phyloP scores from a whole-genome alignment of 2,888 invertebrate species.

The Ochropleura plecta region DNA sequence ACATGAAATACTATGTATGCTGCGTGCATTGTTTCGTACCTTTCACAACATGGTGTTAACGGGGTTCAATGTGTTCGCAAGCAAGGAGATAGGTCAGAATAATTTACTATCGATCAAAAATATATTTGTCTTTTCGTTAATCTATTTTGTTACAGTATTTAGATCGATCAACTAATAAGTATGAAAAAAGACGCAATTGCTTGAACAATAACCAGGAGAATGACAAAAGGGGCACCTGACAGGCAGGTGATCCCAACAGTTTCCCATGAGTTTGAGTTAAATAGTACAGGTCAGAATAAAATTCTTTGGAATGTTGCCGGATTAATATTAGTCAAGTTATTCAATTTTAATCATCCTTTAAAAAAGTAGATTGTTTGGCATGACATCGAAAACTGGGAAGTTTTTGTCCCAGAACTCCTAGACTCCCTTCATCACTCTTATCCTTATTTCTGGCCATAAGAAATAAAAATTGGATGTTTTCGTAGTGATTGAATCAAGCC shows the following conservation, averaged over 20 bases:
- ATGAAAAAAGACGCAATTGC: neutral
- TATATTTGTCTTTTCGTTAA: conserved; percentile 5
- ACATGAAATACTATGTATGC: conserved; percentile 38
- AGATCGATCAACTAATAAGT: neutral
- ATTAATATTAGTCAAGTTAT: neutral
- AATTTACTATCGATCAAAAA: conserved; percentile 33
- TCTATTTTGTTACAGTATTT: neutral
- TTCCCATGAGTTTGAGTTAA: conserved; percentile 2
- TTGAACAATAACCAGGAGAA: neutral
- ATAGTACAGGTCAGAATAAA: conserved; percentile 4
- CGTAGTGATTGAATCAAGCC: neutral
- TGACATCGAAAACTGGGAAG: neutral
- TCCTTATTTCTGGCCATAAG: neutral
- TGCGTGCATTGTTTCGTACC: conserved; percentile 18
- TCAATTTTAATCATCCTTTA: neutral
- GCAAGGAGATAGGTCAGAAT: conserved; percentile 39
- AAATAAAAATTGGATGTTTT: neutral
- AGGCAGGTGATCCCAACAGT: conserved; percentile 33
- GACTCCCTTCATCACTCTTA: neutral
- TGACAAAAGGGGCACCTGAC: conserved; percentile 19
- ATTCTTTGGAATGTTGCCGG: neutral
- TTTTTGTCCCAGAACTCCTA: neutral
- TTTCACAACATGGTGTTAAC: conserved; percentile 13
- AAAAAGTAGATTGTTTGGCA: neutral
- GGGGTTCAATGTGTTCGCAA: conserved; percentile 37